Evolutionary conservation across 2,888 invertebrate genomes (phyloP).

Genomic region (Agriopis leucophaearia): DNA sequence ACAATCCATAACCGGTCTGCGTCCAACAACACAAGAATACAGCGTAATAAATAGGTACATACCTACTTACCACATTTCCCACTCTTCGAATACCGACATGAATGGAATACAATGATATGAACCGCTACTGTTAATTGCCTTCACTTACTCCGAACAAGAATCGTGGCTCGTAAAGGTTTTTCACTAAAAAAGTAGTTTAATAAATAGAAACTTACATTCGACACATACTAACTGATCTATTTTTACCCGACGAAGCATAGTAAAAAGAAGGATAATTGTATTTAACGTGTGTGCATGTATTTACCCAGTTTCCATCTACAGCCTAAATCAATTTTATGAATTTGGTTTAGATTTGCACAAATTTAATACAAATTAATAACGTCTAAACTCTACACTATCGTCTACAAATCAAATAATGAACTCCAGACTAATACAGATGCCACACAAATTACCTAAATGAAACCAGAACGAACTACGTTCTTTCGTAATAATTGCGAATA

Average conservation of each 20-base stretch:
- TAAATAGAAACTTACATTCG: background rate
- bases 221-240: too few species aligned
- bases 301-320: too few species aligned
- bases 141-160: constrained; percentile 29
- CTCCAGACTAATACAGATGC: background rate
- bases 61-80: constrained; percentile 39
- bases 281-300: too few species aligned
- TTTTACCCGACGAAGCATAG: too few species aligned
- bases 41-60: constrained; percentile 30
- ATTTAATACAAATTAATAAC: background rate
- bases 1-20: constrained; percentile 68
- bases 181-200: constrained; percentile 11
- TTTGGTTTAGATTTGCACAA: background rate
- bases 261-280: too few species aligned
- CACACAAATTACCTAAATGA: background rate
- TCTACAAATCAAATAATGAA: background rate
- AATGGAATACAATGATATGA: constrained; percentile 48
- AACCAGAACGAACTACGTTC: constrained; percentile 9
- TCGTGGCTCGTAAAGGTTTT: constrained; percentile 22
- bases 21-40: constrained; percentile 44
- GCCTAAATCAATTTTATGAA: background rate
- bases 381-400: background rate
- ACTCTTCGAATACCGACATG: constrained; percentile 44
- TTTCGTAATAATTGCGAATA: constrained; percentile 24
- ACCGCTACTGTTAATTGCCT: constrained; percentile 46